These are phyloP conservation scores for Rutpela maculata DNA, from an alignment of 2,888 invertebrate genomes.

Conservation along the genomic window DNA sequence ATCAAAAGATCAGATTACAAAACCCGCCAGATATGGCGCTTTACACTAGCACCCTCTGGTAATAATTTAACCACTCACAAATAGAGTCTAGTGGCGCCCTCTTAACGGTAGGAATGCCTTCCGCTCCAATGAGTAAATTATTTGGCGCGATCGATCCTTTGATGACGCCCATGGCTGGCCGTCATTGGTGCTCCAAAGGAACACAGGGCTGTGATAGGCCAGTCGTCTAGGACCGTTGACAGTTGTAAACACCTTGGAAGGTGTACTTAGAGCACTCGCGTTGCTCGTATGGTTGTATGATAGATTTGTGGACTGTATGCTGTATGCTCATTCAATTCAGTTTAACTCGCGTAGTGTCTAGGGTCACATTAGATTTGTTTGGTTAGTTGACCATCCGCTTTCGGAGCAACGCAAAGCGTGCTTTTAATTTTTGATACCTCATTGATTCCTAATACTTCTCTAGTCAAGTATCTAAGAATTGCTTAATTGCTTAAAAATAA, in stretches of 20 bases:
- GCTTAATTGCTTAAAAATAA: slow-evolving; percentile 68
- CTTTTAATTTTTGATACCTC: slow-evolving; percentile 54
- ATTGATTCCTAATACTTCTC: slow-evolving; percentile 64
- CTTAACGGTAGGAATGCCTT: slow-evolving; percentile 70
- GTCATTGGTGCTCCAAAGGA: slow-evolving; percentile 57
- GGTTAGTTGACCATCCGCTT: slow-evolving; percentile 62
- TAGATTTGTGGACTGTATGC: slow-evolving; percentile 66
- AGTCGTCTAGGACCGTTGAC: slow-evolving; percentile 61
- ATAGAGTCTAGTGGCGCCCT: slow-evolving; percentile 70
- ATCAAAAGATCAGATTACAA: slow-evolving; percentile 51
- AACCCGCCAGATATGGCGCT: slow-evolving; percentile 45
- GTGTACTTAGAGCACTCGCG: slow-evolving; percentile 61
- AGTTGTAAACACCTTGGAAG: slow-evolving; percentile 72
- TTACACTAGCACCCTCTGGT: slow-evolving; percentile 62
- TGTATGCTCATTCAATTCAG: slow-evolving; percentile 59
- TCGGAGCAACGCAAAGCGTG: slow-evolving; percentile 55
- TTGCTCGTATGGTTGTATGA: slow-evolving; percentile 62
- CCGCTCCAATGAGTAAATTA: slow-evolving; percentile 72
- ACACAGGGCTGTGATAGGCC: slow-evolving; percentile 55
- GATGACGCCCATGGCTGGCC: slow-evolving; percentile 57
- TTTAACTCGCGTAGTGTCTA: slow-evolving; percentile 53
- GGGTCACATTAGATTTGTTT: slow-evolving; percentile 51
- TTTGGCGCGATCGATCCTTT: slow-evolving; percentile 62
- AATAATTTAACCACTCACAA: slow-evolving; percentile 55
- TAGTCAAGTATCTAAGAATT: slow-evolving; percentile 66